Evolutionary conservation across 2,888 invertebrate genomes (phyloP).

Genomic region (Nymphalis c-album): DNA sequence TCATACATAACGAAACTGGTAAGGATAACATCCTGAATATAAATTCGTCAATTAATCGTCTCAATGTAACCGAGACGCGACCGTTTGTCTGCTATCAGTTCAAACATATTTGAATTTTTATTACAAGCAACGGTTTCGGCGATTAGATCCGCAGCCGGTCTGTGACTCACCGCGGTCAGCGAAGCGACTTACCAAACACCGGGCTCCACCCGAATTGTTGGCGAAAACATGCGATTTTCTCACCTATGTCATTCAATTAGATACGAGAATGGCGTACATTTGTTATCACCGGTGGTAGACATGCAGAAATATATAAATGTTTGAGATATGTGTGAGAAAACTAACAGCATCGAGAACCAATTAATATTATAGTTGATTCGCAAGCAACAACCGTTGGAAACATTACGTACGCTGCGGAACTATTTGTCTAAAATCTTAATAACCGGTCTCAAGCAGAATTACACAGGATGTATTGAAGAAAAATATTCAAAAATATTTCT

Average conservation of each 20-base stretch:
- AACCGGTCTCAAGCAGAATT: conserved; percentile 20
- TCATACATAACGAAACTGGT: conserved; percentile 8
- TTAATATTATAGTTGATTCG: conserved; percentile 21
- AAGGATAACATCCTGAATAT: conserved; percentile 38
- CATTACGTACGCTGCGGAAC: conserved; percentile 12
- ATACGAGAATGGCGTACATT: conserved; percentile 22
- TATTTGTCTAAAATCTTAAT: conserved; percentile 17
- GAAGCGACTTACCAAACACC: conserved; percentile 22
- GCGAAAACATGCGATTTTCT: conserved; percentile 25
- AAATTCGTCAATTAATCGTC: conserved; percentile 44
- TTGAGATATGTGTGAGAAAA: conserved; percentile 19
- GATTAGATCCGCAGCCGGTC: conserved; percentile 52
- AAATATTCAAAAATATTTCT: background rate
- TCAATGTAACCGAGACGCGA: conserved; percentile 39
- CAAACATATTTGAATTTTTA: conserved; percentile 45
- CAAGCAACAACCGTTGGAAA: conserved; percentile 29
- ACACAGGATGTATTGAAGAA: background rate
- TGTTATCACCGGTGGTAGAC: conserved; percentile 3
- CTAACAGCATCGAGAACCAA: conserved; percentile 10
- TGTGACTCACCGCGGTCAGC: conserved; percentile 65
- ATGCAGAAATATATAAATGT: conserved; percentile 7
- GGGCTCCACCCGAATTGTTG: conserved; percentile 29
- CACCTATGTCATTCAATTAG: conserved; percentile 22
- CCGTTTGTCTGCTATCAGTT: conserved; percentile 42
- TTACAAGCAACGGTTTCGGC: conserved; percentile 47